phyloP scores from a whole-genome alignment of 2,797 vertebrate genomes.

The Hoplostethus mediterraneus region DNA sequence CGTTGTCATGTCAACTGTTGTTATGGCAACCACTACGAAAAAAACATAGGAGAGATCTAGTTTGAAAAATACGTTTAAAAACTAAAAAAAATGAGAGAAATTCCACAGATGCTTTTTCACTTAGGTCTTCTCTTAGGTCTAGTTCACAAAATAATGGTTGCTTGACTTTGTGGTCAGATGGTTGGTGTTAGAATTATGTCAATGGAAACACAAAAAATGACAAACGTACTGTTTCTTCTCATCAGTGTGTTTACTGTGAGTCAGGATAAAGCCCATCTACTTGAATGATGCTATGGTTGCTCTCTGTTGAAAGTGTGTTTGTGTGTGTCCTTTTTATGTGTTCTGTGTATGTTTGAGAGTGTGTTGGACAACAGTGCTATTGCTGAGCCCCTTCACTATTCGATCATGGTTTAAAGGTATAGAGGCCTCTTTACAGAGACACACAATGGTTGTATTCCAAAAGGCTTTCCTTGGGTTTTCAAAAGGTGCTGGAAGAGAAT shows the following conservation, averaged over 20 bases:
- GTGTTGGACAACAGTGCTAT: conserved; percentile 76
- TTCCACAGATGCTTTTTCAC: conserved; percentile 69
- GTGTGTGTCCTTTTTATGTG: conserved; percentile 38
- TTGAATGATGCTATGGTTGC: conserved; percentile 73
- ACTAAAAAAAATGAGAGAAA: conserved; percentile 27
- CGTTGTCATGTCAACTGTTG: conserved; percentile 75
- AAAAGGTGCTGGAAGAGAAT: conserved; percentile 46
- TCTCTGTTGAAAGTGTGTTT: conserved; percentile 75
- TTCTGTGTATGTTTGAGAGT: conserved; percentile 45
- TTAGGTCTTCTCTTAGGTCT: conserved; percentile 70
- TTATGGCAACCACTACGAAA: conserved; percentile 73
- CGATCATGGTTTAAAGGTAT: conserved; percentile 30
- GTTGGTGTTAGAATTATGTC: conserved; percentile 75
- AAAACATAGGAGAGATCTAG: conserved; percentile 69
- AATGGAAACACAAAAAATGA: conserved; percentile 53
- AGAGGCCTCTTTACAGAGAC: conserved; percentile 39
- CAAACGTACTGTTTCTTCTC: conserved; percentile 78
- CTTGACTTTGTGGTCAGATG: conserved; percentile 71
- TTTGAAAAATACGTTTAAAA: conserved; percentile 61
- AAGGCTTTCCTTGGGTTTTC: conserved; percentile 40
- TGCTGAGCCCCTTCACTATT: conserved; percentile 76
- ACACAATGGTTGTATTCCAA: conserved; percentile 43
- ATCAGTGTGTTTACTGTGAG: conserved; percentile 80
- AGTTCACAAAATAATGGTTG: conserved; percentile 71
- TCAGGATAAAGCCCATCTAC: conserved; percentile 81